phyloP scores from a whole-genome alignment of 1,140 invertebrate species.

The Drosophila truncata region DNA sequence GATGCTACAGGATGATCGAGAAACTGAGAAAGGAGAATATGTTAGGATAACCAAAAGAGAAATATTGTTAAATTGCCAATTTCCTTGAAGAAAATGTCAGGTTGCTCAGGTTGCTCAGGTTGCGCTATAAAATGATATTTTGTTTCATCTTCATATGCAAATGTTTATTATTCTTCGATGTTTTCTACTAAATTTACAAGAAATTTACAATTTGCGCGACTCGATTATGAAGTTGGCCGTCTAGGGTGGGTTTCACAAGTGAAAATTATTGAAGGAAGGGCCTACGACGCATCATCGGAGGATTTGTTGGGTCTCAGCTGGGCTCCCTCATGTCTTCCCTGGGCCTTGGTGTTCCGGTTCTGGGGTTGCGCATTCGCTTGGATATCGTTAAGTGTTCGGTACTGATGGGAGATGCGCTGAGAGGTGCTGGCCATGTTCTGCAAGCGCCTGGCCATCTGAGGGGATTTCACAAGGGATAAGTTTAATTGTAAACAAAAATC shows the following conservation, averaged over 20 bases:
- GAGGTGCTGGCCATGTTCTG: conserved; percentile 36
- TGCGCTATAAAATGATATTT: not conserved
- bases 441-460: conserved; percentile 50
- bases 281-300: conserved; percentile 1
- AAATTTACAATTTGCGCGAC: conserved; percentile 43
- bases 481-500: not conserved
- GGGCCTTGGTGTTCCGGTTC: no score
- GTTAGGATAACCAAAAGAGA: not conserved
- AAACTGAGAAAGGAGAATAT: not conserved
- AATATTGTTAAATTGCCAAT: not conserved
- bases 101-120: not conserved
- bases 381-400: conserved; percentile 6
- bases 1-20: not conserved
- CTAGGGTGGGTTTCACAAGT: not conserved
- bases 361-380: not conserved
- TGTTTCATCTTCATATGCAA: conserved; percentile 25
- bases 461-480: not conserved
- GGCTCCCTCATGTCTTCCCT: no score
- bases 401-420: conserved; percentile 40
- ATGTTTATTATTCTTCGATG: conserved; percentile 25
- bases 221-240: conserved; percentile 30
- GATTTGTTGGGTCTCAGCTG: not conserved
- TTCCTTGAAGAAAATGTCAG: not conserved
- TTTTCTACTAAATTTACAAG: conserved; percentile 70
- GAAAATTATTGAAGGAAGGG: not conserved